Conservation (phyloP, 1,140 invertebrate genomes). For the Pachyrhynchus sulphureomaculatus region DNA sequence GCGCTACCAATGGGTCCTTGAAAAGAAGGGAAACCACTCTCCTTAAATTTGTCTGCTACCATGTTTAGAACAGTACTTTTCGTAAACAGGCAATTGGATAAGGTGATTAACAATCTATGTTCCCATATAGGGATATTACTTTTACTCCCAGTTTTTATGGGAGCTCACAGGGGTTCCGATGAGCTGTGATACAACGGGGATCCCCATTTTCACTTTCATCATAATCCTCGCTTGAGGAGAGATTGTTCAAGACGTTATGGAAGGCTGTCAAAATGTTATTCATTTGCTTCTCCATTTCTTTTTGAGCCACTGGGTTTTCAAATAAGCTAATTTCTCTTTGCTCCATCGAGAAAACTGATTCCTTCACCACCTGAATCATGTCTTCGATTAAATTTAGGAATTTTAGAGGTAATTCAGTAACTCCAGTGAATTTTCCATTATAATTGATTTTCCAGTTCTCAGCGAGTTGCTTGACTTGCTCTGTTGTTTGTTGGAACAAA, state of each 20-base stretch:
- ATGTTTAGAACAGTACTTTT: constrained; percentile 70
- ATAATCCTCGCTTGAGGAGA: constrained; percentile 65
- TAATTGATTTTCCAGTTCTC: constrained; percentile 90
- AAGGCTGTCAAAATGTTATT: constrained; percentile 72
- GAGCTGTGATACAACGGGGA: constrained; percentile 62
- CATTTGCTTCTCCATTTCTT: constrained; percentile 67
- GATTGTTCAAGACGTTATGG: constrained; percentile 62
- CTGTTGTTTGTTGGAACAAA: constrained; percentile 80
- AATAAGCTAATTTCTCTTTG: constrained; percentile 70
- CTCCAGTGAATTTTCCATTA: constrained; percentile 75
- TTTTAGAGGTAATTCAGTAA: constrained; percentile 81
- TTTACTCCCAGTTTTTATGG: constrained; percentile 37
- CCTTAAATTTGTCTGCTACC: constrained; percentile 64
- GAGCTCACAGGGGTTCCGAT: constrained; percentile 60
- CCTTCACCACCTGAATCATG: constrained; percentile 78
- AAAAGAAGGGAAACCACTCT: constrained; percentile 70
- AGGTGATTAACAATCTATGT: constrained; percentile 77
- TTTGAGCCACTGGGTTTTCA: constrained; percentile 62
- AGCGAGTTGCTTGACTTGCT: constrained; percentile 77
- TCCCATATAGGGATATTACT: constrained; percentile 66
- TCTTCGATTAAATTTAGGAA: constrained; percentile 84
- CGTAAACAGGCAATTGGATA: constrained; percentile 89
- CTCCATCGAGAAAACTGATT: constrained; percentile 75
- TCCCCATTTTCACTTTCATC: constrained; percentile 57
- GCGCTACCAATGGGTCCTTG: constrained; percentile 61